phyloP scores from a whole-genome alignment of 2,888 invertebrate species.

The Cyclophora punctaria region DNA sequence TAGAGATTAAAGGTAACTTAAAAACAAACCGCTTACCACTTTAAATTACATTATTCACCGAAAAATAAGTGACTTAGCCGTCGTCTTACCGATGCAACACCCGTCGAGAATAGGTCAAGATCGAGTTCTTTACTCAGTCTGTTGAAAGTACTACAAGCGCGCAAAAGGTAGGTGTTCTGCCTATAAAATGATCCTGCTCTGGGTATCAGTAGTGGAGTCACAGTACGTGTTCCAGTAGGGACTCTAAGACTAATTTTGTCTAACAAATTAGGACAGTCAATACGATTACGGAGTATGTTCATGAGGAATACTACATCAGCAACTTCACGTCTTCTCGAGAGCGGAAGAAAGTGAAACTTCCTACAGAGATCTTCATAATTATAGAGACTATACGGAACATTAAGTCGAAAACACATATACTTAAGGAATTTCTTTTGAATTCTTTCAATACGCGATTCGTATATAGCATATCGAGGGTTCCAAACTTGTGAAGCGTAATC shows the following conservation, averaged over 20 bases:
- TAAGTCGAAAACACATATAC: background rate
- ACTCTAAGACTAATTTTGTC: background rate
- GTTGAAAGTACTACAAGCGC: background rate
- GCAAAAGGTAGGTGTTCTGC: background rate
- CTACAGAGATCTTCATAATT: background rate
- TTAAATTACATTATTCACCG: too few species aligned
- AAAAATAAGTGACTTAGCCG: too few species aligned
- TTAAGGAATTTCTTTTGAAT: background rate
- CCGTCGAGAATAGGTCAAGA: too few species aligned
- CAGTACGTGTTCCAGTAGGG: background rate
- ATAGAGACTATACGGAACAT: background rate
- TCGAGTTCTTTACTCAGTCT: too few species aligned
- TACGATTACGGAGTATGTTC: background rate
- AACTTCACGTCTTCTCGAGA: background rate
- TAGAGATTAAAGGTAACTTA: too few species aligned
- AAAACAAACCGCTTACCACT: too few species aligned
- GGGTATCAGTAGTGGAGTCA: background rate
- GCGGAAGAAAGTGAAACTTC: background rate
- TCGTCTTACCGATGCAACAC: too few species aligned
- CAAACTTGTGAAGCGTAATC: background rate
- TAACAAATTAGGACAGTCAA: background rate
- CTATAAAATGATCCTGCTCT: background rate
- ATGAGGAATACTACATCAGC: background rate
- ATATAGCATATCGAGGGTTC: background rate
- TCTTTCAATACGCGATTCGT: background rate